Evolutionary conservation across 2,113 vertebrate species (phyloP).

Genomic region (Eulemur rufifrons): DNA sequence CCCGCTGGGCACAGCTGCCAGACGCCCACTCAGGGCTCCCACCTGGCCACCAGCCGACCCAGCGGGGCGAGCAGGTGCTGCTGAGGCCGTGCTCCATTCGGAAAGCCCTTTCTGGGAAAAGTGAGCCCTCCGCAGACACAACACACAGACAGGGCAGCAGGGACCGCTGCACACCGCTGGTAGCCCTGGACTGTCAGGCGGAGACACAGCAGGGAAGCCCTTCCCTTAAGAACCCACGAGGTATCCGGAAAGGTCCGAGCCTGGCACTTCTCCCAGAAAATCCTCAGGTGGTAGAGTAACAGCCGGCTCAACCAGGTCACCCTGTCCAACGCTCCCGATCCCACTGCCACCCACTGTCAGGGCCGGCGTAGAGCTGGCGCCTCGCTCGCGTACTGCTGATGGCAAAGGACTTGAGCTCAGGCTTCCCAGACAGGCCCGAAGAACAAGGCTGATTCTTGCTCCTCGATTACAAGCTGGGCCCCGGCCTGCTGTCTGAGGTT

Average conservation of each 20-base stretch:
- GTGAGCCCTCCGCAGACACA: not conserved
- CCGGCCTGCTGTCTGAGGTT: not conserved
- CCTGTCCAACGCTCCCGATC: not conserved
- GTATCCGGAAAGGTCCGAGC: not conserved
- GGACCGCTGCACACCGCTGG: accelerated
- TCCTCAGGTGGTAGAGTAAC: not conserved
- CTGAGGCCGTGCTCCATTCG: not conserved
- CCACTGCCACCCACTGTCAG: not conserved
- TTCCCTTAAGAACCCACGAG: not conserved
- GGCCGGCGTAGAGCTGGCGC: not conserved
- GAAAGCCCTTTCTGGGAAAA: not conserved
- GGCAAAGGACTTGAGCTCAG: not conserved
- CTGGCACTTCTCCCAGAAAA: not conserved
- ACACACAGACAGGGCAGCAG: accelerated
- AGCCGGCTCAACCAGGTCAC: not conserved
- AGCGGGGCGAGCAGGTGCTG: not conserved
- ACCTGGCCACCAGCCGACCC: not conserved
- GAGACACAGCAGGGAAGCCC: not conserved
- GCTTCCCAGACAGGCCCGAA: not conserved
- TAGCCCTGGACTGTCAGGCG: accelerated
- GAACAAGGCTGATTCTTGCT: not conserved
- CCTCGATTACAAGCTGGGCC: not conserved
- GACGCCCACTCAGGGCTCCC: not conserved
- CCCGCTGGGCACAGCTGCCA: not conserved
- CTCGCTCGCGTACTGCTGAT: not conserved